Percentiles rank a stretch among this genome's conserved stretches.
These are phyloP conservation scores for Drosophila rubida DNA, from an alignment of 2,888 invertebrate genomes.

Conservation along the genomic window DNA sequence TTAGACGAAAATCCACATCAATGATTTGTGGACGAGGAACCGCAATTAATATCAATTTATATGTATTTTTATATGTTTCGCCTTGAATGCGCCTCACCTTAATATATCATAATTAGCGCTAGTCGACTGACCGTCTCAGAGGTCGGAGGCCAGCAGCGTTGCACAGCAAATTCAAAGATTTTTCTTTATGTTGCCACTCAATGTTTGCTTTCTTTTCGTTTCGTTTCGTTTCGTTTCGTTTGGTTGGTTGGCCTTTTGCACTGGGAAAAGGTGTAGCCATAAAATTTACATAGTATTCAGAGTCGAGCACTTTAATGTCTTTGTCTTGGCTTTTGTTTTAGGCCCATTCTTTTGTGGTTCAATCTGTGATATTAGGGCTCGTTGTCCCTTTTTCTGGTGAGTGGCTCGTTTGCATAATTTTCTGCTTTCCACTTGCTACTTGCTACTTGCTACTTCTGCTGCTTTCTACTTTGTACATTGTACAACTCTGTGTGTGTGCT, in stretches of 20 bases:
- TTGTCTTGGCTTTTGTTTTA: conserved; percentile 53
- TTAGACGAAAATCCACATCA: conserved; percentile 48
- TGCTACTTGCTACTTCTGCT: neutral
- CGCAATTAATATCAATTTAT: conserved; percentile 77
- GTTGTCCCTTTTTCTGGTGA: conserved; percentile 39
- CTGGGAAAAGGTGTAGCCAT: conserved; percentile 43
- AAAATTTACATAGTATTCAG: conserved; percentile 70
- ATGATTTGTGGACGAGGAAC: conserved; percentile 51
- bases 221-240: neutral
- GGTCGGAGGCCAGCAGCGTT: conserved; percentile 2
- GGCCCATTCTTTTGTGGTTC: conserved; percentile 49
- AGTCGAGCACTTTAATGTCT: conserved; percentile 59
- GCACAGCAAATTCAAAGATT: conserved; percentile 11
- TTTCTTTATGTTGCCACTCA: neutral
- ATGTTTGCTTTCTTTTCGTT: conserved; percentile 3
- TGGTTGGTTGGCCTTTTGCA: neutral
- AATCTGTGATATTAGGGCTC: conserved; percentile 30
- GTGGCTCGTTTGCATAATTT: conserved; percentile 71
- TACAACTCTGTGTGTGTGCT: neutral
- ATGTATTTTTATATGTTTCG: conserved; percentile 56
- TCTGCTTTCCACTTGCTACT: conserved; percentile 20
- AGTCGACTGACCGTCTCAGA: conserved; percentile 15
- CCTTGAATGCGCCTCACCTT: conserved; percentile 46
- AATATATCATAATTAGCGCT: conserved; percentile 74
- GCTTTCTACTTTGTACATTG: neutral